Conservation (phyloP, 2,797 vertebrate genomes). For the Pangasius larnaudii region DNA sequence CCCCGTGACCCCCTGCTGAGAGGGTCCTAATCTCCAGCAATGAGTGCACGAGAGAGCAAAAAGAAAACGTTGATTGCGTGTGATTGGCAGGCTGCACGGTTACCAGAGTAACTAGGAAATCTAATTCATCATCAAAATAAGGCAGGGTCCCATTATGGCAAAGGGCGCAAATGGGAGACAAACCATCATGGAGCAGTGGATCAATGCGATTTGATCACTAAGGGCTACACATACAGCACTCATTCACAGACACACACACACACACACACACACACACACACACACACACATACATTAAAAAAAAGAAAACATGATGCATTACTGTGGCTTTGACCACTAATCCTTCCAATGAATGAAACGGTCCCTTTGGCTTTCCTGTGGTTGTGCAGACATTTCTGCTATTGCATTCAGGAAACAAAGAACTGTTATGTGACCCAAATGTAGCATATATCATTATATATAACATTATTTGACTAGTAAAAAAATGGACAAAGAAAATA, state of each 20-base stretch:
- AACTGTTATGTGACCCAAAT: not conserved
- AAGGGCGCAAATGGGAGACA: conserved; percentile 68
- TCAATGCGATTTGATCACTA: conserved; percentile 60
- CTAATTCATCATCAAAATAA: conserved; percentile 81
- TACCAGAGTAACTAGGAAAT: conserved; percentile 82
- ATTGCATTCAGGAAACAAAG: not conserved
- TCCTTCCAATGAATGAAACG: conserved; percentile 45
- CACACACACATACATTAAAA: not conserved
- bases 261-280: conserved; percentile 15
- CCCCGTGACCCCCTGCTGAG: conserved; percentile 75
- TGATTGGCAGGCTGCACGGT: conserved; percentile 83
- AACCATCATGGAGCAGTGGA: conserved; percentile 67
- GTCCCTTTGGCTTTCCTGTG: conserved; percentile 47
- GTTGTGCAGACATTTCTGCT: conserved; percentile 38
- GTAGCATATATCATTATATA: conserved; percentile 16
- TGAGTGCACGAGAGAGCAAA: conserved; percentile 65
- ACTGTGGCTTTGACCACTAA: conserved; percentile 42
- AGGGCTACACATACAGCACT: conserved; percentile 33
- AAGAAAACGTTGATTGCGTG: conserved; percentile 81
- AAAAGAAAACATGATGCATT: conserved; percentile 13
- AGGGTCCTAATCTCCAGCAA: conserved; percentile 83
- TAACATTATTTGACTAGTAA: not conserved
- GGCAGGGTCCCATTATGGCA: conserved; percentile 72
- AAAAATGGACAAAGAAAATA: not conserved
- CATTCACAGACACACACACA: not conserved